Conservation (phyloP, 2,797 vertebrate genomes). For the Hippoglossus hippoglossus region DNA sequence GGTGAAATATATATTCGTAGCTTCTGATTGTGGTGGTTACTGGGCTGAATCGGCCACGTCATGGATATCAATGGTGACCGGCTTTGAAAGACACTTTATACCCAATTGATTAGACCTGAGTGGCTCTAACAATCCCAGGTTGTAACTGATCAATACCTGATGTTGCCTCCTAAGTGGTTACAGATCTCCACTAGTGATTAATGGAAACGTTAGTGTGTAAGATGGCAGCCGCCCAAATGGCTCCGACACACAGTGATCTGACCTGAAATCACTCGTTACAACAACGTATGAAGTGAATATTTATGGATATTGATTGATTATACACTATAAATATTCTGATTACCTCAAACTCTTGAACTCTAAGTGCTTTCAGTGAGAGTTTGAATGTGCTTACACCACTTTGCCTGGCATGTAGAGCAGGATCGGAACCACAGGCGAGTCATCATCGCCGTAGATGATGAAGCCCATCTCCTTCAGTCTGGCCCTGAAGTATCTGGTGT, state of each 20-base stretch:
- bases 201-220: slow-evolving; percentile 57
- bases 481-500: slow-evolving; percentile 91
- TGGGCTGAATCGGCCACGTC: slow-evolving; percentile 6
- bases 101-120: slow-evolving; percentile 50
- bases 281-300: slow-evolving; percentile 13
- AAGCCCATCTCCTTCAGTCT: slow-evolving; percentile 92
- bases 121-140: slow-evolving; percentile 23
- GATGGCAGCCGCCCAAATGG: slow-evolving; percentile 53
- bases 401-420: slow-evolving; percentile 95
- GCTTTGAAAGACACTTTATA: slow-evolving; percentile 50
- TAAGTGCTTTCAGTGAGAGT: slow-evolving; percentile 1
- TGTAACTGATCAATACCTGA: slow-evolving; percentile 45
- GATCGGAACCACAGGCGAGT: slow-evolving; percentile 92
- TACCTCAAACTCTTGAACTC: neutral
- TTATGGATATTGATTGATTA: neutral
- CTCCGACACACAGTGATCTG: slow-evolving; percentile 37
- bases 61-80: slow-evolving; percentile 29
- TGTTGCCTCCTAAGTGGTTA: slow-evolving; percentile 51
- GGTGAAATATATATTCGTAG: neutral
- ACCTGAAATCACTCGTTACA: slow-evolving; percentile 38
- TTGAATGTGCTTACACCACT: slow-evolving; percentile 89
- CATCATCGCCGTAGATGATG: slow-evolving; percentile 92
- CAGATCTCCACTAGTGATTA: slow-evolving; percentile 58
- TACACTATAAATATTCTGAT: slow-evolving; percentile 11
- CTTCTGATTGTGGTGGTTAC: slow-evolving; percentile 8